Evolutionary conservation across 1,140 invertebrate genomes (phyloP).

Genomic region (Anastrepha obliqua): DNA sequence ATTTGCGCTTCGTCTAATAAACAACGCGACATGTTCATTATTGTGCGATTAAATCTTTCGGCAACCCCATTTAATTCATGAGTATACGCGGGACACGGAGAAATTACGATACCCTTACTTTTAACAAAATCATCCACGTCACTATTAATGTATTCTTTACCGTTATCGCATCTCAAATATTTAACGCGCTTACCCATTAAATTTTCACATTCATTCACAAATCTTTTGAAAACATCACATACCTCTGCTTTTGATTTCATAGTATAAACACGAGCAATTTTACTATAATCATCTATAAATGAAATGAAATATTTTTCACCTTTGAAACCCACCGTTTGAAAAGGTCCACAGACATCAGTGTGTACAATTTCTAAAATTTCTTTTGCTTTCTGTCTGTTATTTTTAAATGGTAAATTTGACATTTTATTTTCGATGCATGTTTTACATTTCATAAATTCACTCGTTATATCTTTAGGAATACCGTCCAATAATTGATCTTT

Average conservation of each 20-base stretch:
- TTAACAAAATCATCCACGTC: background rate
- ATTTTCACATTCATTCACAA: background rate
- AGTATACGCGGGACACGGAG: background rate
- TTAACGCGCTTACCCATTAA: background rate
- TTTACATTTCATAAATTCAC: constrained; percentile 62
- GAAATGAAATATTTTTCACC: constrained; percentile 62
- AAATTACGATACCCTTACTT: background rate
- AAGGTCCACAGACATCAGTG: constrained; percentile 59
- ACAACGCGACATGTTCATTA: too few relatives aligned
- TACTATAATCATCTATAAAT: constrained; percentile 73
- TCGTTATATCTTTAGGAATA: constrained; percentile 59
- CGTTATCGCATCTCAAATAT: background rate
- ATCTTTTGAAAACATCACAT: background rate
- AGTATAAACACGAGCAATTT: constrained; percentile 73
- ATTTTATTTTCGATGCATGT: constrained; percentile 61
- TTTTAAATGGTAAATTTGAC: constrained; percentile 73
- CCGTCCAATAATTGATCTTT: constrained; percentile 57
- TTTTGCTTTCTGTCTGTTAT: constrained; percentile 69
- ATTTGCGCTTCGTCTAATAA: background rate
- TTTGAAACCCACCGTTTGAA: constrained; percentile 61
- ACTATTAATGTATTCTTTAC: background rate
- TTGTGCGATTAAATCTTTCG: background rate
- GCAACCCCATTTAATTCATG: background rate
- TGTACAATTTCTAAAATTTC: constrained; percentile 3
- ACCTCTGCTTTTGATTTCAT: background rate